phyloP scores from a whole-genome alignment of 2,113 vertebrate genomes.

The Phyllostomus hastatus region DNA sequence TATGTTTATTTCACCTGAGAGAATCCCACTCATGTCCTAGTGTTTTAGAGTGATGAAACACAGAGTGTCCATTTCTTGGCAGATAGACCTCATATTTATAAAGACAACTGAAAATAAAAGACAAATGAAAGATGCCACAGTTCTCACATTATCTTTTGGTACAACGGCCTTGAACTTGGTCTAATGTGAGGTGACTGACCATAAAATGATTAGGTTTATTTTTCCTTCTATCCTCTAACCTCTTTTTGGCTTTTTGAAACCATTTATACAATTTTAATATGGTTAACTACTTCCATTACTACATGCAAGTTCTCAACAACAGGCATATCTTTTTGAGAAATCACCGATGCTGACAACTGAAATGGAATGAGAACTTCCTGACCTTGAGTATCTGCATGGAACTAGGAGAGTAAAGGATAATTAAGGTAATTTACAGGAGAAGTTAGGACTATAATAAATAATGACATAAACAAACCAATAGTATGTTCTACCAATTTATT shows the following conservation, averaged over 20 bases:
- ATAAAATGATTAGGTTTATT: not conserved
- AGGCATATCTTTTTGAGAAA: not conserved
- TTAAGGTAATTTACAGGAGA: not conserved
- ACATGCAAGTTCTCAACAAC: not conserved
- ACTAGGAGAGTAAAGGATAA: not conserved
- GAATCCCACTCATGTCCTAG: slow-evolving; percentile 19
- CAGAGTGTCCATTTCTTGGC: not conserved
- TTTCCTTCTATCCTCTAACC: not conserved
- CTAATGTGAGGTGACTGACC: not conserved
- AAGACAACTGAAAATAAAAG: not conserved
- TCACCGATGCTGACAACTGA: not conserved
- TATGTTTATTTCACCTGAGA: slow-evolving; percentile 41
- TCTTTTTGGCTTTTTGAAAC: not conserved
- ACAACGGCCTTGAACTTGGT: not conserved
- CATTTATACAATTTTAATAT: not conserved
- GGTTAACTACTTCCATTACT: not conserved
- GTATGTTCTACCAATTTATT: not conserved
- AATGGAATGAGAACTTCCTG: not conserved
- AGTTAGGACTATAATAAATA: not conserved
- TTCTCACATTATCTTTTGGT: not conserved
- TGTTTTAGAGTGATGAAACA: slow-evolving; percentile 36
- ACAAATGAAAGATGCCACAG: not conserved
- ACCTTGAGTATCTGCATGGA: not conserved
- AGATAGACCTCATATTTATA: slow-evolving; percentile 2
- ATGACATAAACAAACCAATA: not conserved